Percentiles rank a stretch among this genome's conserved stretches.
phyloP scores from a whole-genome alignment of 2,797 vertebrate genomes.

The Scarus forsteni region DNA sequence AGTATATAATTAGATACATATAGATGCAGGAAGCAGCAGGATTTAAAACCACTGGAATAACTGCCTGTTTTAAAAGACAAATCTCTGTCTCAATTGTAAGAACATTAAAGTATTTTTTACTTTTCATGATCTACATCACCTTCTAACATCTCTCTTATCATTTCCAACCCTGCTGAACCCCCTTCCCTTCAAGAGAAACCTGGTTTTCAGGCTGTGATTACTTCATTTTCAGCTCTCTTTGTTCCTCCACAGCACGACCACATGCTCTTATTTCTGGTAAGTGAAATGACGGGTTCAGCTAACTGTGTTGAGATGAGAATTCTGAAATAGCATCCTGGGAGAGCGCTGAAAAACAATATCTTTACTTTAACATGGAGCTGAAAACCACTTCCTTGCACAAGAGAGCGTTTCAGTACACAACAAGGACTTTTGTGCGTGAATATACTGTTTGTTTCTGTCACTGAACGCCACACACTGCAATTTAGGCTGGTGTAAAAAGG shows the following conservation, averaged over 20 bases:
- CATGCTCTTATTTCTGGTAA: constrained; percentile 69
- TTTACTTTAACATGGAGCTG: constrained; percentile 62
- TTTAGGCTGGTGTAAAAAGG: constrained; percentile 70
- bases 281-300: constrained; percentile 78
- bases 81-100: not conserved
- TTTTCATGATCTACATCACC: constrained; percentile 1
- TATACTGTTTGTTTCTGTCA: constrained; percentile 38
- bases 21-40: not conserved
- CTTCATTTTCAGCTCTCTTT: constrained; percentile 55
- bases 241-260: constrained; percentile 56
- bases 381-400: constrained; percentile 76
- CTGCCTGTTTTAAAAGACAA: constrained; percentile 1
- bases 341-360: constrained; percentile 73
- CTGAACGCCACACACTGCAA: constrained; percentile 55
- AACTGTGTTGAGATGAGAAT: constrained; percentile 74
- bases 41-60: not conserved
- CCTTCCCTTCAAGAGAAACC: constrained; percentile 30
- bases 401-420: constrained; percentile 55
- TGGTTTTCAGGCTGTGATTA: constrained; percentile 51
- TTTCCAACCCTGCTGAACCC: constrained; percentile 14
- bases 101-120: not conserved
- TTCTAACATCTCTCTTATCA: constrained; percentile 5
- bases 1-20: not conserved
- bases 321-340: constrained; percentile 75
- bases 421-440: constrained; percentile 59